Evolutionary conservation across 1,140 invertebrate species (phyloP), one percentile per base, ranked within the genome.

Genomic region (Cydia strobilella): DNA sequence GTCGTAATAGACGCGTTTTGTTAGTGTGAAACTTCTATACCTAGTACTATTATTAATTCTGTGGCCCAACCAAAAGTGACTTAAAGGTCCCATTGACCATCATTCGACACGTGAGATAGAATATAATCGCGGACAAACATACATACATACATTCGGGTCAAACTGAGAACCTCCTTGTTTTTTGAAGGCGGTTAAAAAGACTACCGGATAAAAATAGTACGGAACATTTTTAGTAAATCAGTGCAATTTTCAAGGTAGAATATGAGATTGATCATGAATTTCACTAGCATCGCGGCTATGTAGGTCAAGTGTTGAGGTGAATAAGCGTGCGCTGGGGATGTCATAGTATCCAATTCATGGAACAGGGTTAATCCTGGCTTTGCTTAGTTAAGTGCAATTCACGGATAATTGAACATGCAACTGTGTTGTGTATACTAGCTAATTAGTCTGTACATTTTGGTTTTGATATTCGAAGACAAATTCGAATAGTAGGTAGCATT

Each of bases 371-470:
- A 59, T 59, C 54, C 20, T 9, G 20, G 54, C 54, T 59, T 59
- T 59, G 54, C 54, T 59, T 59, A 59, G 54, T 9, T 9, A 59
- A 59, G 54, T 59, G 54, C 54, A 59, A 59, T 59, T 59, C 20
- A 59, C 54, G 54, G 54, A 59, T 59, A 59, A 59, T 59, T 59
- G 54, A 59, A 59, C 54, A 59, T 23, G 54, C 54, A 20, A 59
- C 54, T 12, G n/a, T 23, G 20, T 20, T 1, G 20, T 23, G n/a
- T 59, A 23, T 3, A 7, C 9, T 23, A 20, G 51, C n/a, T 59
- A 23, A 59, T 59, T 18, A 18, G 54, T 23, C 6, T 10, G 54
- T n/a, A n/a, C 54, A 59, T 9, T 59, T 20, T 18, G 1, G 13
- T 51, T 5, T 4, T 51, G n/a, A 51, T 51, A n/a, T 51, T 4